A percentile compares a stretch with the other conserved stretches of the same genome.
Evolutionary conservation across 1,140 invertebrate genomes (phyloP).

Genomic region (Sipha flava): DNA sequence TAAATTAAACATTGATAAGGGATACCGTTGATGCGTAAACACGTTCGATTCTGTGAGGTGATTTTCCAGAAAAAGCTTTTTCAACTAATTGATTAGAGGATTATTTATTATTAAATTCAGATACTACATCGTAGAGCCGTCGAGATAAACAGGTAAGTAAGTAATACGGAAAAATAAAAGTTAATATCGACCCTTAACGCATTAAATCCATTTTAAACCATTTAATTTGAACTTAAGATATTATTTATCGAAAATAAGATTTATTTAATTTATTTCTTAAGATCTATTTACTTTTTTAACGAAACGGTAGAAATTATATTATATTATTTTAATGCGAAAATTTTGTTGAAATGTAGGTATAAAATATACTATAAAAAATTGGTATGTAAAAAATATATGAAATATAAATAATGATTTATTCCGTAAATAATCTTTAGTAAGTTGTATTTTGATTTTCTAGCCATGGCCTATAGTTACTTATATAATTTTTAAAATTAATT

Average conservation of each 20-base stretch:
- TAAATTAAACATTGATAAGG: slow-evolving; percentile 25
- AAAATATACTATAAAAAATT: no score
- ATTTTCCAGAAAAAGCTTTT: slow-evolving; percentile 6
- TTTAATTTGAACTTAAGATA: background rate
- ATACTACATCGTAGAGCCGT: no score
- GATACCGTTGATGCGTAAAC: slow-evolving; percentile 14
- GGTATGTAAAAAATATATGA: no score
- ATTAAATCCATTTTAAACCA: background rate
- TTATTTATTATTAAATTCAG: slow-evolving; percentile 6
- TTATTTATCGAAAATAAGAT: background rate
- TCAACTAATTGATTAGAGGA: slow-evolving; percentile 4
- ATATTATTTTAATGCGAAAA: no score
- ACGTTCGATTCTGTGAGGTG: background rate
- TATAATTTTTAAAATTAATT: no score
- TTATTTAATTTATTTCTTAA: background rate
- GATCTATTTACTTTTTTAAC: background rate
- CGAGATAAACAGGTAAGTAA: background rate
- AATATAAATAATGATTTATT: no score
- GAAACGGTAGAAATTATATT: background rate
- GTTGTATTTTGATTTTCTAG: no score
- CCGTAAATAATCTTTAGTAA: no score
- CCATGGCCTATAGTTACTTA: no score
- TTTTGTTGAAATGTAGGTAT: no score
- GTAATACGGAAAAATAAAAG: background rate
- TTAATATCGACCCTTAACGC: background rate